These are phyloP conservation scores for Egretta garzetta DNA, from an alignment of 2,113 vertebrate species.

Conservation along the genomic window DNA sequence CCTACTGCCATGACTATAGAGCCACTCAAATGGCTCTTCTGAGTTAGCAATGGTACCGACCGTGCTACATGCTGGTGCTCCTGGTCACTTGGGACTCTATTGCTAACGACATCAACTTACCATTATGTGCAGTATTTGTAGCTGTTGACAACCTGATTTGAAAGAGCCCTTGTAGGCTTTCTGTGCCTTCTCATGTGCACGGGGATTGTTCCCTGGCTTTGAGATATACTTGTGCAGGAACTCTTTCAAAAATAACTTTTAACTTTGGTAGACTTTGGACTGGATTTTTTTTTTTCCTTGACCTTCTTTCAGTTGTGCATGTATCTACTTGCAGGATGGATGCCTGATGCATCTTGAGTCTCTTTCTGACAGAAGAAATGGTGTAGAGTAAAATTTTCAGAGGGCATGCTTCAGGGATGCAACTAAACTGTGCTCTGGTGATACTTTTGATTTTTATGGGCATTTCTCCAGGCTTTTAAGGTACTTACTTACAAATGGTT, in stretches of 20 bases:
- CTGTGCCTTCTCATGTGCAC: background rate
- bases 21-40: background rate
- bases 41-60: background rate
- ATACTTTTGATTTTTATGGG: background rate
- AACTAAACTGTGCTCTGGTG: background rate
- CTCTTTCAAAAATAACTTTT: background rate
- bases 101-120: background rate
- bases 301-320: background rate
- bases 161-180: background rate
- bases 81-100: background rate
- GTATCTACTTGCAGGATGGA: background rate
- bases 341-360: background rate
- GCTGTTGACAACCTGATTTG: background rate
- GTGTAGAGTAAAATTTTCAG: background rate
- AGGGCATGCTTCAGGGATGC: background rate
- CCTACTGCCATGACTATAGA: background rate
- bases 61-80: rapidly evolving
- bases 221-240: background rate
- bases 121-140: background rate
- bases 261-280: background rate
- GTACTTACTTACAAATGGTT: background rate
- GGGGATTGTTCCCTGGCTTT: background rate
- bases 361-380: background rate
- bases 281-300: too few relatives aligned
- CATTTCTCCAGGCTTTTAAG: background rate